These are phyloP conservation scores for Ectemnius lituratus DNA, from an alignment of 2,888 invertebrate genomes.

Conservation along the genomic window DNA sequence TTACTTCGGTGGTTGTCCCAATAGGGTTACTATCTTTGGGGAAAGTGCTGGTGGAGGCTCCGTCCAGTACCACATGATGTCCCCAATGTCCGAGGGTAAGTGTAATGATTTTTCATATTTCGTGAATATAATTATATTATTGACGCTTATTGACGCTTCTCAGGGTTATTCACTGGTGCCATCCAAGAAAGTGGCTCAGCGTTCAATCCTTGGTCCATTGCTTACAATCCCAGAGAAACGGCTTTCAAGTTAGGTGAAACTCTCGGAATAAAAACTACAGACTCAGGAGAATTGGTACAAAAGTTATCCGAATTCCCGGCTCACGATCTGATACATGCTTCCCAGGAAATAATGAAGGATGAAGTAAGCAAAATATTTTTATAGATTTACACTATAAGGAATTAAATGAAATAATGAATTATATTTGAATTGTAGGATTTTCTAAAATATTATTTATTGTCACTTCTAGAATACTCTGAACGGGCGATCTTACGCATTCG, in stretches of 20 bases:
- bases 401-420: not conserved
- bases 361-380: slow-evolving; percentile 19
- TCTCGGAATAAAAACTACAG: slow-evolving; percentile 68
- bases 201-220: slow-evolving; percentile 63
- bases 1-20: slow-evolving; percentile 69
- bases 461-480: slow-evolving; percentile 59
- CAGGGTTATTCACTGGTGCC: slow-evolving; percentile 69
- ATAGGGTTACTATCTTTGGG: slow-evolving; percentile 71
- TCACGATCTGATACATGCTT: slow-evolving; percentile 63
- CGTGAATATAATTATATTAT: too few relatives aligned
- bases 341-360: slow-evolving; percentile 46
- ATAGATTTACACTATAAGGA: slow-evolving; percentile 1
- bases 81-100: slow-evolving; percentile 71
- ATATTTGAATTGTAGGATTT: not conserved
- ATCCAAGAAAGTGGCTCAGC: slow-evolving; percentile 72
- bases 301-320: slow-evolving; percentile 63
- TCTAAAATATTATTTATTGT: not conserved
- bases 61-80: slow-evolving; percentile 69
- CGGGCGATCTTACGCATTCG: slow-evolving; percentile 62
- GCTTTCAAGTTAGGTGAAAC: slow-evolving; percentile 71
- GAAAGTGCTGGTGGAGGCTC: slow-evolving; percentile 64
- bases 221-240: slow-evolving; percentile 60
- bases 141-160: not conserved
- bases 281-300: slow-evolving; percentile 66
- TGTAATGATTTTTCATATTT: not conserved